Conservation (phyloP, 2,113 vertebrate genomes). For the Laticauda laticaudata region DNA sequence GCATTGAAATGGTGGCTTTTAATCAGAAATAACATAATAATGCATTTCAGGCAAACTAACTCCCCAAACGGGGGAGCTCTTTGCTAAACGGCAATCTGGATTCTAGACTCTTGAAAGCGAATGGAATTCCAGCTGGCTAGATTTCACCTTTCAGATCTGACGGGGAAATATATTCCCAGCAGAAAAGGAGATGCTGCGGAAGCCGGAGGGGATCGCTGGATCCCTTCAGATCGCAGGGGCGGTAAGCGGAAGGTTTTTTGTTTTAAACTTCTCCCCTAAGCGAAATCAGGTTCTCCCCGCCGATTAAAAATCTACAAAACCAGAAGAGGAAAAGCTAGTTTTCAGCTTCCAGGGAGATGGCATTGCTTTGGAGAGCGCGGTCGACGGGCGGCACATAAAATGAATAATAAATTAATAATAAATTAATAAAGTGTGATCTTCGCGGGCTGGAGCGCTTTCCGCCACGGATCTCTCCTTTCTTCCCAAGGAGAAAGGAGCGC, state of each 20-base stretch:
- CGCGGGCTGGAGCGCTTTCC: background rate
- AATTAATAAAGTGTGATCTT: rapidly evolving
- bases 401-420: background rate
- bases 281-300: background rate
- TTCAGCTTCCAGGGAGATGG: background rate
- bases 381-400: background rate
- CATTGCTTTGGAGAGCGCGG: background rate
- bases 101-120: background rate
- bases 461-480: background rate
- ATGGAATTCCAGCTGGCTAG: background rate
- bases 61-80: background rate
- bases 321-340: background rate
- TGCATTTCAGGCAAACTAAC: background rate
- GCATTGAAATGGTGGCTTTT: background rate
- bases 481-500: background rate
- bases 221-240: background rate
- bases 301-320: background rate
- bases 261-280: too few relatives aligned
- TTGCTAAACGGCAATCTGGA: background rate
- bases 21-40: background rate
- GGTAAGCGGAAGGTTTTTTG: background rate
- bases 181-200: background rate
- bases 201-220: background rate
- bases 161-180: background rate
- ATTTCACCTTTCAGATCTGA: background rate